Conservation (phyloP, 2,113 vertebrate genomes). For the Siphamia tubifer region DNA sequence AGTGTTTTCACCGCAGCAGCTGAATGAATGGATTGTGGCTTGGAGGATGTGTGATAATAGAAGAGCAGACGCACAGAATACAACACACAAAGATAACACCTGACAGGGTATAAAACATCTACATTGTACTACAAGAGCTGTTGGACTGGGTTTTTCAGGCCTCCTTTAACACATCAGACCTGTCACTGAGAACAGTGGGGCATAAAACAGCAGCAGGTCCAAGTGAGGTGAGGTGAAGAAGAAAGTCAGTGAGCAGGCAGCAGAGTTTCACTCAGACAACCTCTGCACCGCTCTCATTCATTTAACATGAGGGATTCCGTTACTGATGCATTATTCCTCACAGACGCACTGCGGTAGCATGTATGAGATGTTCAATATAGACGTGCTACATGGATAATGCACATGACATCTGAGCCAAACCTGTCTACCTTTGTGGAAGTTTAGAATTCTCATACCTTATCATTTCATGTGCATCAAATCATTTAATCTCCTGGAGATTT, state of each 20-base stretch:
- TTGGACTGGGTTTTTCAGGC: neutral
- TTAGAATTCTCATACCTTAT: neutral
- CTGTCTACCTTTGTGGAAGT: neutral
- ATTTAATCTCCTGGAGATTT: neutral
- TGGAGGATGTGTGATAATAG: neutral
- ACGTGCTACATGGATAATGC: neutral
- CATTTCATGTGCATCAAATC: neutral
- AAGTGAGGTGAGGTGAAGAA: neutral
- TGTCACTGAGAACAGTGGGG: neutral
- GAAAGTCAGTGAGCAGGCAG: neutral
- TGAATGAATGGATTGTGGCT: neutral
- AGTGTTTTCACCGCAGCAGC: too few relatives aligned
- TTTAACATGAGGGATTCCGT: slow-evolving; percentile 12
- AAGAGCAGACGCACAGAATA: neutral
- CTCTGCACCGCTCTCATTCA: neutral
- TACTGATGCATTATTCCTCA: neutral
- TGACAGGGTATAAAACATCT: slow-evolving; percentile 2
- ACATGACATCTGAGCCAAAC: neutral
- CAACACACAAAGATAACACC: neutral
- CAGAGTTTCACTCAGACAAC: neutral
- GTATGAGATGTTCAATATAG: neutral
- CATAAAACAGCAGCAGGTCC: neutral
- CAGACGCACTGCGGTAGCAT: neutral
- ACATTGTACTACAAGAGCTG: neutral
- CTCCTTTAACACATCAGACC: slow-evolving; percentile 12